Conservation (phyloP, 30 jellyfish, hydroid and myxozoan genomes). For the Hydractinia echinata region DNA sequence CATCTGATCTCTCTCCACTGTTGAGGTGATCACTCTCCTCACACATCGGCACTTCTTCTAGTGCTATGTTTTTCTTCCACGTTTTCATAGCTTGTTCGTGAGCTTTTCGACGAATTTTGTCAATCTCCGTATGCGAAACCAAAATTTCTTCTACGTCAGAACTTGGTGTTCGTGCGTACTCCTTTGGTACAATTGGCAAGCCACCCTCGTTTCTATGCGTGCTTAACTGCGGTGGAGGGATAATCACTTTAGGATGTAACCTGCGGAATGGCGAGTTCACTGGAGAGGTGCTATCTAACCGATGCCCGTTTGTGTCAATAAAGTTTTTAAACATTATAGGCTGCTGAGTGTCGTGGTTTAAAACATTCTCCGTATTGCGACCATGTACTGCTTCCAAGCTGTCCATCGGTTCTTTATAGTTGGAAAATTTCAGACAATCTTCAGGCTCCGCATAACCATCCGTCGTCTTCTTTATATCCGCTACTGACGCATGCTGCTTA, state of each 20-base stretch:
- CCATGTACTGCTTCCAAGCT: neutral
- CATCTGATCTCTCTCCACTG: neutral
- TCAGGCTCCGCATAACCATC: conserved; percentile 12
- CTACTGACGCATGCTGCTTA: neutral
- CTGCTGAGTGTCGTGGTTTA: neutral
- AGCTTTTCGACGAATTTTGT: neutral
- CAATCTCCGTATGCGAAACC: neutral
- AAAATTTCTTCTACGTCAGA: conserved; percentile 13
- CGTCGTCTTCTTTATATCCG: neutral
- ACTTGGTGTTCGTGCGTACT: conserved; percentile 16
- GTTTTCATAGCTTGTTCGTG: conserved; percentile 9
- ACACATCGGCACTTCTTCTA: neutral
- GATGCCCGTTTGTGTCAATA: neutral
- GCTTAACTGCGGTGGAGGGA: conserved; percentile 22
- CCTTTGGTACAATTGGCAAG: neutral
- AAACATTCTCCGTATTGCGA: neutral
- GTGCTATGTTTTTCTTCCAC: neutral
- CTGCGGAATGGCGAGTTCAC: conserved; percentile 13
- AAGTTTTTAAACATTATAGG: neutral
- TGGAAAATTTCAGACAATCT: neutral
- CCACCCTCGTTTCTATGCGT: neutral
- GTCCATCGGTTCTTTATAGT: neutral
- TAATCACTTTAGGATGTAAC: conserved; percentile 4
- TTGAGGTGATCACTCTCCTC: neutral
- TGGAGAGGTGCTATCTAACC: neutral